These are phyloP conservation scores for Boulengeromyrus knoepffleri DNA, from an alignment of 2,113 vertebrate species.

Conservation along the genomic window DNA sequence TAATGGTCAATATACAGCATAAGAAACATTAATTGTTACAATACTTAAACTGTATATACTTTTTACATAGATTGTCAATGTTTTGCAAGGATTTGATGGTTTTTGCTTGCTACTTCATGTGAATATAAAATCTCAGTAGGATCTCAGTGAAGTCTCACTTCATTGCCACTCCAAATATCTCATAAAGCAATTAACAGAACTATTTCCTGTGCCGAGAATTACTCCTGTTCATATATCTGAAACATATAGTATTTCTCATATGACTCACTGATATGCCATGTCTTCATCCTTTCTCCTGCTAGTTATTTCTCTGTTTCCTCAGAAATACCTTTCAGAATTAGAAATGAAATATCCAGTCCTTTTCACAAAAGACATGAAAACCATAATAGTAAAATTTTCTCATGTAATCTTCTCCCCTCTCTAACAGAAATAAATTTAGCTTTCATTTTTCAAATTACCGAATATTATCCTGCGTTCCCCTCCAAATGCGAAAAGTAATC, in stretches of 20 bases:
- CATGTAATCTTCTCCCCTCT: background rate
- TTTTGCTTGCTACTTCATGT: background rate
- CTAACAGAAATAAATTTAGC: background rate
- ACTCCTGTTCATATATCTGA: background rate
- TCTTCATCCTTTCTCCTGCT: background rate
- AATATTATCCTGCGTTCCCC: background rate
- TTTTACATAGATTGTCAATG: background rate
- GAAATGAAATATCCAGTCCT: background rate
- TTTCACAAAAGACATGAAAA: background rate
- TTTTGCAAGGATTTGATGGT: background rate
- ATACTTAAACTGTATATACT: background rate
- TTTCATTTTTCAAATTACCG: background rate
- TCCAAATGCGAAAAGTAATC: background rate
- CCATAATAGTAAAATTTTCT: background rate
- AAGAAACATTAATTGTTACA: background rate
- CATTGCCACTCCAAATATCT: background rate
- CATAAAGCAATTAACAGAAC: background rate
- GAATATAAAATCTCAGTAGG: background rate
- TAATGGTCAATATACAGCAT: background rate
- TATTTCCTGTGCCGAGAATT: background rate
- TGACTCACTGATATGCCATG: background rate
- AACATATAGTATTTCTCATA: background rate
- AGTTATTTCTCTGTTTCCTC: background rate
- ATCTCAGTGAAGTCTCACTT: background rate
- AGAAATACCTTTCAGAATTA: background rate